A percentile compares a stretch with the other conserved stretches of the same genome.
These are phyloP conservation scores for Polietes domitor DNA, from an alignment of 2,888 invertebrate genomes.

Conservation along the genomic window DNA sequence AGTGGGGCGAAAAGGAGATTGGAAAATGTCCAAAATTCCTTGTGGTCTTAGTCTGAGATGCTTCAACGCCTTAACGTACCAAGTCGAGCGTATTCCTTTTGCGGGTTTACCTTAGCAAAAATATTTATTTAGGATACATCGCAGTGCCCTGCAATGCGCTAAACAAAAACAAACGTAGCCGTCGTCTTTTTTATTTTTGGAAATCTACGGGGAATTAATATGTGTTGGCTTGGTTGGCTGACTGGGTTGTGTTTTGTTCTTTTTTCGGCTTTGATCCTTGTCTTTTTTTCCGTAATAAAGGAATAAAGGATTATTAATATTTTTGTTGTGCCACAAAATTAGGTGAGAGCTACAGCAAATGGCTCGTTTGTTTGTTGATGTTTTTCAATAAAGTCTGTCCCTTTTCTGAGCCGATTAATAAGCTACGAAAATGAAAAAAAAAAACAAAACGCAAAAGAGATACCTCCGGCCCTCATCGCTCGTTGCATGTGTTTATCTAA, in stretches of 20 bases:
- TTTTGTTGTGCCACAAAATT: constrained; percentile 52
- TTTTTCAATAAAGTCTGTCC: constrained; percentile 68
- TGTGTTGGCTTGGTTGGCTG: constrained; percentile 40
- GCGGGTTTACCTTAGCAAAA: constrained; percentile 67
- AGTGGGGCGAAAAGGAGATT: background rate
- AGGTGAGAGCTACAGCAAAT: constrained; percentile 62
- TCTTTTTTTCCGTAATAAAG: constrained; percentile 55
- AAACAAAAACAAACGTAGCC: constrained; percentile 37
- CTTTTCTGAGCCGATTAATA: constrained; percentile 75
- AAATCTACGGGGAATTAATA: constrained; percentile 53
- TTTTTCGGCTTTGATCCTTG: constrained; percentile 68
- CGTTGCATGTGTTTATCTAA: constrained; percentile 50
- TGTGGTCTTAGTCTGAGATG: constrained; percentile 58
- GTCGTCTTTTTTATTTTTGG: constrained; percentile 27
- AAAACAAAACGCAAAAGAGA: constrained; percentile 16
- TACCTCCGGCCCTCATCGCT: constrained; percentile 18
- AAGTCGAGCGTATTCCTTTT: constrained; percentile 63
- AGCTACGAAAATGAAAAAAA: constrained; percentile 53
- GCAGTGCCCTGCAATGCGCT: constrained; percentile 45
- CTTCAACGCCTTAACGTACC: constrained; percentile 60
- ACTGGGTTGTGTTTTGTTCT: constrained; percentile 45
- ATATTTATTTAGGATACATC: constrained; percentile 68
- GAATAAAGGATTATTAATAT: constrained; percentile 68
- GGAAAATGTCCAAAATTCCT: constrained; percentile 44
- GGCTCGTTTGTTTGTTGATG: constrained; percentile 54